Evolutionary conservation across 2,888 invertebrate genomes (phyloP), one percentile per base, ranked within the genome.

Genomic region (Petrophora chlorosata): DNA sequence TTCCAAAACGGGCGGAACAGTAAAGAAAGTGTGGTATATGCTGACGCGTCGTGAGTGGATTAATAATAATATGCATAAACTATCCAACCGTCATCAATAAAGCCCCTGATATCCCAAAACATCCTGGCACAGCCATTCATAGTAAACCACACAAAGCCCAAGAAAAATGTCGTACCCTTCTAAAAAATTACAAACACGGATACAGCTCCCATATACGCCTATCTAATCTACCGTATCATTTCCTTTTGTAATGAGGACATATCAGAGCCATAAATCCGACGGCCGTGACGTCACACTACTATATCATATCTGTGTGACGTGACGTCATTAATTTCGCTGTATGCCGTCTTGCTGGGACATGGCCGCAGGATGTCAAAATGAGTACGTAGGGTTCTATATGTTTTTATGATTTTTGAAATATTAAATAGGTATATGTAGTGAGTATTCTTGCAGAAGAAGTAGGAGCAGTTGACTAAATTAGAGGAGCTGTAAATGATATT

Each of bases 261-360:
- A 76, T 72, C 64, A 66, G 56, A 30, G 38, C 62, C 62, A 70
- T 67, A 71, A 70, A 73, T 72, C 64, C 48, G 47, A 42, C 47
- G 53, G 44, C 51, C 53, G 45, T 62, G 70, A 67, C 59, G 66
- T 70, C 70, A 71, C 43, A 51, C 42, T 59, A 53, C 53, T 76
- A 73, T 75, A 78, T 76, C 74, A 69, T 75, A 77, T 74, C 75
- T 68, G 63, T 65, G 59, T 64, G 67, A 70, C 77, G 70, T 77
- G 72, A 69, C 67, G 76, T 76, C 82, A 77, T 81, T 76, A 80
- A 77, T 81, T 74, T 70, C 56, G 52, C 58, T 60, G 58, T 55
- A 36, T 36, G 61, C 61, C 65, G 67, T 67, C 71, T 73, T 69
- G 49, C 47, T 46, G 25, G 28, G 32, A 42, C 48, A 42, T 41